Base-by-base conservation (phyloP, 2,113 vertebrate species). In the Peromyscus maniculatus region DNA sequence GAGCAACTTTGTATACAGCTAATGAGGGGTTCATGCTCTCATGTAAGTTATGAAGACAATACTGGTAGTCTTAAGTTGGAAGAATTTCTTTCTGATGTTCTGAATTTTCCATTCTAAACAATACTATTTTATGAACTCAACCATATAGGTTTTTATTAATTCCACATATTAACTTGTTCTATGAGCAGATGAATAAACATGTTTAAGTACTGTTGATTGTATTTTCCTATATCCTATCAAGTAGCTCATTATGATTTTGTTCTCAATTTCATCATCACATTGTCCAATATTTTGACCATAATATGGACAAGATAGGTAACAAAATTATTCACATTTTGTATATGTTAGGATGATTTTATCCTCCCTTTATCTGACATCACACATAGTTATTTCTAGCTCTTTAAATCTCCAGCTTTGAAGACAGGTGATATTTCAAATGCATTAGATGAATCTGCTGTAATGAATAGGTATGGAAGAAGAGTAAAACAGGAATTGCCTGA, bases 61-160 rank as follows among this genome's bases (percentile, higher is more conserved):
- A 91, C 22, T 62, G 11, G 43, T 77, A 31, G 77, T 84, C 83
- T 93, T 87, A 21, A 91, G 19, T 43, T 97, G 16, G 33, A 89
- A 26, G 74, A 55, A 46, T 69, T 95, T 94, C 28, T 71, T 6
- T 84, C 83, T 36, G 66, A 31, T 89, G 19, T 1, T 10, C 16
- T 36, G 15, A 46, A 5, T 87, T 87, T 90, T 94, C 33, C 2
- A 90, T 72, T 90, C 52, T 90, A 87, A 87, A 78, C 10, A 86
- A 57, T 39, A 84, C 24, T 69, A 46, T 19, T 91, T 90, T 33
- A 86, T 86, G 69, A 88, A n/a, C 21, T 69, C 82, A 87, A 22
- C 9, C 16, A 1, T 55, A 7, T 0, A 67, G 16, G 64, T 5
- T 79, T 79, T 87, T 71, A 31, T 87, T 91, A 26, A 31, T 92